phyloP scores from a whole-genome alignment of 2,113 vertebrate species.

The Centropristis striata region DNA sequence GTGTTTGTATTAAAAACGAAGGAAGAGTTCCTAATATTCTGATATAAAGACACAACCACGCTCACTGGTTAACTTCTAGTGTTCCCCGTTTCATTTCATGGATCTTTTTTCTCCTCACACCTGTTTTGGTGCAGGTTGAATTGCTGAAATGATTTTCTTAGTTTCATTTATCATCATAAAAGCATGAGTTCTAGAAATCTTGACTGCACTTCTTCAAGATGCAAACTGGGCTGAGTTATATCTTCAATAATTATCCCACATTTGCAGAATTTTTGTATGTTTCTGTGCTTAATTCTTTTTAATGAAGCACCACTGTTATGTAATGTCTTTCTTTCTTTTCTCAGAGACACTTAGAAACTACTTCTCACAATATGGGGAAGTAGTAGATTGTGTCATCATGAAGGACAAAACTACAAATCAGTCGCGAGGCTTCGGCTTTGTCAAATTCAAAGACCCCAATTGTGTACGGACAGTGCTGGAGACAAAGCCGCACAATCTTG shows the following conservation, averaged over 20 bases:
- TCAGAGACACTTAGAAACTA: conserved; percentile 97
- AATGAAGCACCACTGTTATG: neutral
- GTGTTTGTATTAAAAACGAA: neutral
- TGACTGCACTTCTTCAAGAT: conserved; percentile 15
- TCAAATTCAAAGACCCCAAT: conserved; percentile 99
- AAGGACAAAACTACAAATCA: conserved; percentile 99
- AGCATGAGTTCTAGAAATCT: conserved; percentile 26
- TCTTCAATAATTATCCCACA: conserved; percentile 3
- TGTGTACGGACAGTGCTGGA: conserved; percentile 98
- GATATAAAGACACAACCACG: conserved; percentile 23
- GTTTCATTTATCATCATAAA: conserved; percentile 29
- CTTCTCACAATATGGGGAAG: conserved; percentile 99
- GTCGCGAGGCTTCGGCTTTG: conserved; percentile 98
- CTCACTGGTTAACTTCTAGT: conserved; percentile 23
- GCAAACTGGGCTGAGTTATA: conserved; percentile 15
- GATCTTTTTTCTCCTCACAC: neutral
- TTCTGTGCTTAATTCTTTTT: conserved; percentile 10
- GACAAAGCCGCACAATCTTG: conserved; percentile 97
- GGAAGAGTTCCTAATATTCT: conserved; percentile 2
- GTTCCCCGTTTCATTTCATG: conserved; percentile 14
- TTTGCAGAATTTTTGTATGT: neutral
- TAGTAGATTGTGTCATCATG: conserved; percentile 99
- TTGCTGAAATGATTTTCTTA: conserved; percentile 38
- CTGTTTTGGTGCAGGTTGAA: conserved; percentile 27
- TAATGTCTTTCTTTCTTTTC: conserved; percentile 61